Conservation (phyloP, 2,888 invertebrate genomes). For the Xiphydria camelus region DNA sequence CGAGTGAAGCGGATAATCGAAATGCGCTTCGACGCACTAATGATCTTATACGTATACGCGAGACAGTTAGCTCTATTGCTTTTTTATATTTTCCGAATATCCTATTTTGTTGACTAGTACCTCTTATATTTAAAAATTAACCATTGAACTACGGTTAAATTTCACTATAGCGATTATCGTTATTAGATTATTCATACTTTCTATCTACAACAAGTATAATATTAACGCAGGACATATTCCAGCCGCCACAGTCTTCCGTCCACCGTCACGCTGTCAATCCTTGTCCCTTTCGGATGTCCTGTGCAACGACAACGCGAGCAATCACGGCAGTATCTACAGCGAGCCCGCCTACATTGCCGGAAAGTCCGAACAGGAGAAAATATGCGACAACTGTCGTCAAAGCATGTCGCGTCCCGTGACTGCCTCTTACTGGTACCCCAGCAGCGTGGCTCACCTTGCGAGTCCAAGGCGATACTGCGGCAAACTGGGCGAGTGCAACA, state of each 20-base stretch:
- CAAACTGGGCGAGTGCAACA: slow-evolving; percentile 62
- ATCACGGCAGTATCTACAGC: slow-evolving; percentile 83
- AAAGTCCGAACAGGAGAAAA: slow-evolving; percentile 67
- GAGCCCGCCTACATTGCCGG: slow-evolving; percentile 74
- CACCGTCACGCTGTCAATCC: slow-evolving; percentile 71
- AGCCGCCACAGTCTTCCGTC: slow-evolving; percentile 53
- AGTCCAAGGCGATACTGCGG: slow-evolving; percentile 71
- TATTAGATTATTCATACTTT: too few species aligned
- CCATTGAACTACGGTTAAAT: too few species aligned
- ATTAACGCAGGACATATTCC: slow-evolving; percentile 38
- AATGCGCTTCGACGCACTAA: too few species aligned
- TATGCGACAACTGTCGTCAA: slow-evolving; percentile 76
- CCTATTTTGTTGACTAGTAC: too few species aligned
- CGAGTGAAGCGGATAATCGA: too few species aligned
- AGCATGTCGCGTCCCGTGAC: slow-evolving; percentile 72
- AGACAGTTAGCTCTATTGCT: too few species aligned
- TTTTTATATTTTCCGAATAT: too few species aligned
- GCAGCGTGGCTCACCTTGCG: slow-evolving; percentile 54
- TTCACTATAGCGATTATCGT: too few species aligned
- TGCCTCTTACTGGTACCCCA: slow-evolving; percentile 68
- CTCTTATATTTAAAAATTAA: too few species aligned
- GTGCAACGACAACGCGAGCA: slow-evolving; percentile 69
- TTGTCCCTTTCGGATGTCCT: slow-evolving; percentile 71
- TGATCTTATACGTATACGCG: too few species aligned
- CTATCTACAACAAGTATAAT: slow-evolving; percentile 11